Conservation (phyloP, 2,888 invertebrate species). For the Cataglyphis cursor region DNA sequence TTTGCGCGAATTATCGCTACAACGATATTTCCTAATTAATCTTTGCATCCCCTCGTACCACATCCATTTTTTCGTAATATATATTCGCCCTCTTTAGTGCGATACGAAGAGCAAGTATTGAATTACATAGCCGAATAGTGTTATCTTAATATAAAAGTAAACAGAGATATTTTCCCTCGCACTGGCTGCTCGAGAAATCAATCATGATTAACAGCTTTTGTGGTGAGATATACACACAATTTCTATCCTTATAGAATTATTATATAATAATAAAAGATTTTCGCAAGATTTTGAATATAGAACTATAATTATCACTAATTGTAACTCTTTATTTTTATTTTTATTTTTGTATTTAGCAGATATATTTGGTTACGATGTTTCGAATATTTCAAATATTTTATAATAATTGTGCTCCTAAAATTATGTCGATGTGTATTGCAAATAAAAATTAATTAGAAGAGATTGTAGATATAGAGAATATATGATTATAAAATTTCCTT, state of each 20-base stretch:
- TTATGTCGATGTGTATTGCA: background rate
- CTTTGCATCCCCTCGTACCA: background rate
- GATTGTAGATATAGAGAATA: background rate
- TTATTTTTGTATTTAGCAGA: background rate
- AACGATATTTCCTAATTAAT: background rate
- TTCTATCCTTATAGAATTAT: background rate
- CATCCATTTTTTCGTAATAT: slow-evolving; percentile 29
- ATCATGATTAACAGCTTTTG: slow-evolving; percentile 56
- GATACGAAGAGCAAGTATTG: slow-evolving; percentile 61
- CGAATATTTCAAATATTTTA: background rate
- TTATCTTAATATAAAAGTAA: slow-evolving; percentile 69
- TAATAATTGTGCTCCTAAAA: background rate
- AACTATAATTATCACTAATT: background rate
- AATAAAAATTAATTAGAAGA: background rate
- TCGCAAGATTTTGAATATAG: background rate
- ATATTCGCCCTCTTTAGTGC: slow-evolving; percentile 17
- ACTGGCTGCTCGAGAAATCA: slow-evolving; percentile 57
- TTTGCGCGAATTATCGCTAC: no score
- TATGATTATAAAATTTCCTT: background rate
- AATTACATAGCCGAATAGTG: slow-evolving; percentile 68
- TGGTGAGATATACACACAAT: background rate
- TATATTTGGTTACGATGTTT: background rate
- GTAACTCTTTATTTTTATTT: background rate
- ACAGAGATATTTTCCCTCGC: slow-evolving; percentile 65
- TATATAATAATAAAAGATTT: background rate